These are phyloP conservation scores for Lucilia sericata DNA, from an alignment of 1,140 invertebrate species.

Conservation along the genomic window DNA sequence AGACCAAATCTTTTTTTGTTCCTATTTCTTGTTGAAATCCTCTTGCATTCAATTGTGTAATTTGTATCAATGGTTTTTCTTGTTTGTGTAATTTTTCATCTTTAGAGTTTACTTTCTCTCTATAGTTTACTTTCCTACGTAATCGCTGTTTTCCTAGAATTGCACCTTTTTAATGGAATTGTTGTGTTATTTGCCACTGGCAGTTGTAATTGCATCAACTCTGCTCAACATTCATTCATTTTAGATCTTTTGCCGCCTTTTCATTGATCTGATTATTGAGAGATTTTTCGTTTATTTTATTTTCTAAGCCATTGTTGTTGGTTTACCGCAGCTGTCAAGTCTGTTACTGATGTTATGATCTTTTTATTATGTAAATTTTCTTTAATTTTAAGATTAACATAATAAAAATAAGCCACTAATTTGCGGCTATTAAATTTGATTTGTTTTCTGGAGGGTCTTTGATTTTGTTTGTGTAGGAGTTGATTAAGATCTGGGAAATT, in stretches of 20 bases:
- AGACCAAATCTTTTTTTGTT: background rate
- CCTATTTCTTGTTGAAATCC: background rate
- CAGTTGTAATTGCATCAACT: constrained; percentile 39
- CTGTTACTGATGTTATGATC: constrained; percentile 7
- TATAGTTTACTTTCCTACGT: background rate
- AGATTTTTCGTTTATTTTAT: background rate
- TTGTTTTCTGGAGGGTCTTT: too few relatives aligned
- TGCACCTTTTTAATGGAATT: constrained; percentile 44
- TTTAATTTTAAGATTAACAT: background rate
- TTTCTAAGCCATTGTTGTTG: background rate
- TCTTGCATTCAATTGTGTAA: constrained; percentile 40
- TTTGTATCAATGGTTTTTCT: background rate
- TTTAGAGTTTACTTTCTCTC: background rate
- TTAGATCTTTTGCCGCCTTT: background rate
- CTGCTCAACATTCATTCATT: background rate
- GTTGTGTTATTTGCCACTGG: constrained; percentile 35
- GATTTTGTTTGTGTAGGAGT: too few relatives aligned
- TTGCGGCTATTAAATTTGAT: background rate
- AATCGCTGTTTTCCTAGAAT: constrained; percentile 29
- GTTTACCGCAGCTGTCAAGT: constrained; percentile 27
- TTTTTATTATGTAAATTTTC: constrained; percentile 25
- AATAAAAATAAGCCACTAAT: background rate
- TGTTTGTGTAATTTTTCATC: constrained; percentile 26
- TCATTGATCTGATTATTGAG: constrained; percentile 31
- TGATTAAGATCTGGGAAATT: too few relatives aligned